phyloP scores from a whole-genome alignment of 2,113 vertebrate genomes.

The Petaurus breviceps region DNA sequence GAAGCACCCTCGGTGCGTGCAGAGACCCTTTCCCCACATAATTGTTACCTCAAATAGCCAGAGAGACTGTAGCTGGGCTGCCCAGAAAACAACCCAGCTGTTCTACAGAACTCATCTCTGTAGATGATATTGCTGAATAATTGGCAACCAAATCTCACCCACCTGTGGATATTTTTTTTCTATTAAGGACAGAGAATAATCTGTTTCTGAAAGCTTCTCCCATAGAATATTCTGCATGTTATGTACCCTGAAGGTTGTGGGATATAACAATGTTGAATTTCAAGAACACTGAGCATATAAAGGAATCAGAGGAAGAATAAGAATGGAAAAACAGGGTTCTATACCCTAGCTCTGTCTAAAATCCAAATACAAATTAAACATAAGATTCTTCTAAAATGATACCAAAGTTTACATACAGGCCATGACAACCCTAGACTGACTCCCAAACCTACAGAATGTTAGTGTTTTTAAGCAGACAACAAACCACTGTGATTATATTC shows the following conservation, averaged over 20 bases:
- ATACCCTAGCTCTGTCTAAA: not conserved
- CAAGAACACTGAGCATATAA: not conserved
- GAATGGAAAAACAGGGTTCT: not conserved
- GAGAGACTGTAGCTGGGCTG: not conserved
- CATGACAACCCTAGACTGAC: not conserved
- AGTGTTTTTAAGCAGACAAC: not conserved
- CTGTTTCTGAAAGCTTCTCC: not conserved
- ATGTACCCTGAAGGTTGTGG: not conserved
- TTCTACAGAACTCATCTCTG: constrained; percentile 36
- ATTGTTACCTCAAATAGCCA: constrained; percentile 17
- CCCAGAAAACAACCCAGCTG: constrained; percentile 4
- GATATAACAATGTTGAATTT: not conserved
- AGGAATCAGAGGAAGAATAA: not conserved
- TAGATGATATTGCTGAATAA: not conserved
- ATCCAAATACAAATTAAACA: not conserved
- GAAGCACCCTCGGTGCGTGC: not conserved
- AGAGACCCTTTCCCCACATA: constrained; percentile 2
- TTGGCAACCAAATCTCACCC: not conserved
- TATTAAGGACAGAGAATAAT: constrained; percentile 10
- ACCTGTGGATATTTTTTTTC: not conserved
- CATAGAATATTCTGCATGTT: constrained; percentile 5
- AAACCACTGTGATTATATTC: not conserved
- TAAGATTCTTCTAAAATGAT: not conserved
- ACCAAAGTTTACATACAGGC: not conserved
- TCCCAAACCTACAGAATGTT: not conserved